Evolutionary conservation across 2,113 vertebrate genomes (phyloP).

Genomic region (Pseudopodoces humilis): DNA sequence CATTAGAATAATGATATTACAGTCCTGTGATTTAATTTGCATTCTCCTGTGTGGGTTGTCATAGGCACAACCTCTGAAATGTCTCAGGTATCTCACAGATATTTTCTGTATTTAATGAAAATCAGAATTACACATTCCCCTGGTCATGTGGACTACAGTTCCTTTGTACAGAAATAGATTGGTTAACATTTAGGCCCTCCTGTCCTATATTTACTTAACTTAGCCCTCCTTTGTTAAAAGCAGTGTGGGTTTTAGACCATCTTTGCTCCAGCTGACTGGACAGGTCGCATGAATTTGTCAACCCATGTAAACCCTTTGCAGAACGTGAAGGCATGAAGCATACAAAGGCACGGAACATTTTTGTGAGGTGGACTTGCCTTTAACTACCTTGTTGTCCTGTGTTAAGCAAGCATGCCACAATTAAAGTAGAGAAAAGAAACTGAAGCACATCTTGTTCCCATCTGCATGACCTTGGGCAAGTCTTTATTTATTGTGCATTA

Average conservation of each 20-base stretch:
- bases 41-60: not conserved
- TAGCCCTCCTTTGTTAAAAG: not conserved
- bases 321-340: not conserved
- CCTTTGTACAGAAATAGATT: not conserved
- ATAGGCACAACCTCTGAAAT: not conserved
- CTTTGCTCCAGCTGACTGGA: not conserved
- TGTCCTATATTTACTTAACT: not conserved
- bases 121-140: not conserved
- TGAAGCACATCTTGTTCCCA: not conserved
- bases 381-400: not conserved
- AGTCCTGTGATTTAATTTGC: not conserved
- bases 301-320: not conserved
- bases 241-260: not conserved
- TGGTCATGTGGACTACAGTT: not conserved
- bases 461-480: not conserved
- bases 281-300: not conserved
- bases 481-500: constrained; percentile 5
- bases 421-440: not conserved
- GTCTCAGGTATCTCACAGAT: not conserved
- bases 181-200: not conserved
- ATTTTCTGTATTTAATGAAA: not conserved
- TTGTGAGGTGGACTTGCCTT: not conserved
- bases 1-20: not conserved
- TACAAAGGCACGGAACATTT: not conserved
- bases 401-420: not conserved